phyloP scores from a whole-genome alignment of 2,888 invertebrate species.

The Oxytorus armatus region DNA sequence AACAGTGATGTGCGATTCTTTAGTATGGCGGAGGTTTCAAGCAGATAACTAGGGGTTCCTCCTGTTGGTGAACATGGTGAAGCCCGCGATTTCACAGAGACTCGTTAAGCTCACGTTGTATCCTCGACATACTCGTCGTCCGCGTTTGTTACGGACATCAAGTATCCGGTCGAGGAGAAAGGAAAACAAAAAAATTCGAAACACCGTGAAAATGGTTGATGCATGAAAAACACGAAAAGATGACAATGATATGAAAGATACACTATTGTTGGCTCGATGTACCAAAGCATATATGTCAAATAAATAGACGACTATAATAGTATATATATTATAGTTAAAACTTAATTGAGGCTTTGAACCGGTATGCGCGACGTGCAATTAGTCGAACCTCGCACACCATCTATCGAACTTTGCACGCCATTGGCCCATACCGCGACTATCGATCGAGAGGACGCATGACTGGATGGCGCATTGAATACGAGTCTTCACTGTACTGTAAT shows the following conservation, averaged over 20 bases:
- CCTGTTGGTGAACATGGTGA: neutral
- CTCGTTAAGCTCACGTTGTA: slow-evolving; percentile 32
- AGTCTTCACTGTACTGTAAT: neutral
- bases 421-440: neutral
- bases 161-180: neutral
- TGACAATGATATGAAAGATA: slow-evolving; percentile 1
- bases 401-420: too few species aligned
- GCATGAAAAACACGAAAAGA: neutral
- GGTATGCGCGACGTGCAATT: too few species aligned
- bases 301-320: too few species aligned
- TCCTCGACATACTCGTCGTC: slow-evolving; percentile 7
- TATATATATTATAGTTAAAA: too few species aligned
- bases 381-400: too few species aligned
- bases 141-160: neutral
- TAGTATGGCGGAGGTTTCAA: slow-evolving; percentile 4
- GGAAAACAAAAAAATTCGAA: neutral
- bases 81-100: neutral
- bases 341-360: too few species aligned
- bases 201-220: slow-evolving; percentile 10
- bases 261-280: neutral
- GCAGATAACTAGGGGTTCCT: neutral
- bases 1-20: slow-evolving; percentile 10
- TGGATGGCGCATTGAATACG: too few species aligned
- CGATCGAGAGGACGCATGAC: neutral
- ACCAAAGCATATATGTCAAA: neutral